A percentile compares a stretch with the other conserved stretches of the same genome.
Evolutionary conservation across 2,888 invertebrate species (phyloP).

Genomic region (Altica lythri): DNA sequence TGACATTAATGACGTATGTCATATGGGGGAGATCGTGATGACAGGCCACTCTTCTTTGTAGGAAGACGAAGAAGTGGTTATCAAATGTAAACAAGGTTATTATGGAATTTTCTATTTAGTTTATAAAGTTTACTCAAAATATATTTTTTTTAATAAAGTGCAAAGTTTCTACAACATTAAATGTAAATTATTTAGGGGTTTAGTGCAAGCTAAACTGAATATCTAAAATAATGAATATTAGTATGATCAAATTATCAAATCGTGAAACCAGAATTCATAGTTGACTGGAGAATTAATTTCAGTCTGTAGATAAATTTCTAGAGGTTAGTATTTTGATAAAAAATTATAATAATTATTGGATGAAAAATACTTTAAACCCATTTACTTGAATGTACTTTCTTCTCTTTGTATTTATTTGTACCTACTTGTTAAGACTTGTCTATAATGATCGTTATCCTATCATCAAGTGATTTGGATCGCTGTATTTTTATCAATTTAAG

Average conservation of each 20-base stretch:
- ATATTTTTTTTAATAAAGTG: not conserved
- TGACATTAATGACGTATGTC: no score
- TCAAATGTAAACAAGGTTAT: slow-evolving; percentile 17
- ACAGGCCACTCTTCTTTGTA: slow-evolving; percentile 4
- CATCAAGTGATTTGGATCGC: no score
- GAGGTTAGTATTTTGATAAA: slow-evolving; percentile 8
- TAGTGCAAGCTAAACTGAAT: not conserved
- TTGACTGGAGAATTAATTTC: slow-evolving; percentile 23
- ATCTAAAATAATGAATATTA: slow-evolving; percentile 15
- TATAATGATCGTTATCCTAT: no score
- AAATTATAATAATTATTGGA: not conserved
- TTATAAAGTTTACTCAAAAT: not conserved
- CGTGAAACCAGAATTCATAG: slow-evolving; percentile 15
- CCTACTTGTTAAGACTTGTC: no score
- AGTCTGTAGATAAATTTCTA: slow-evolving; percentile 13
- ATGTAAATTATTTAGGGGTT: not conserved
- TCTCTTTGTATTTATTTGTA: no score
- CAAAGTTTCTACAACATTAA: not conserved
- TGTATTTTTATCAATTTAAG: no score
- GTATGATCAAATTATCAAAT: not conserved
- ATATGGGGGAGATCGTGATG: no score
- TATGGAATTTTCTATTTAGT: slow-evolving; percentile 9
- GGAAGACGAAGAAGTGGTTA: slow-evolving; percentile 15
- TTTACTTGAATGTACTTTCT: not conserved
- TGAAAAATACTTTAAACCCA: no score